Evolutionary conservation across 30 jellyfish, hydroid and myxozoan genomes (phyloP), one percentile per base, ranked within the genome.

Genomic region (Sanderia malayensis): DNA sequence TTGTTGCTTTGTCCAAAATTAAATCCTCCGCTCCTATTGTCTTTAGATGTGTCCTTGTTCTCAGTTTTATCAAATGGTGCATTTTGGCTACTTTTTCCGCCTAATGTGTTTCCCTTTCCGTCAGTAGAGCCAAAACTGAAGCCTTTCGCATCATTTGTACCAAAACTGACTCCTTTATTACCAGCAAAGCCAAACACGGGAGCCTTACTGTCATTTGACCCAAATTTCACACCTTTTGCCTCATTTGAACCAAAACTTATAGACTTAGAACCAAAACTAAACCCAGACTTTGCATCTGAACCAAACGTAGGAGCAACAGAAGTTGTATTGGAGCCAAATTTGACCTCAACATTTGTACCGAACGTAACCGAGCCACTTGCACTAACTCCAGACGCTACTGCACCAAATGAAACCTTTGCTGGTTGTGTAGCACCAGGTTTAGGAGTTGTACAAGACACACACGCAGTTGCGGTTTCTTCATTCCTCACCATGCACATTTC

Each of bases 401-500:
- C 18, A 9, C 60, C 61, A 22, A 15, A 32, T 31, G 41, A 6
- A 26, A 23, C 26, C 4, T 59, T 70, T 6, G 82, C 33, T 15
- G 64, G 44, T 64, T 58, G 80, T 23, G 81, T 24, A 2, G 67
- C 53, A 31, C 84, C 73, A 0, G 88, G 87, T 25, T 82, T 82
- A 15, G 79, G 64, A 0, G 87, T n/a, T 21, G 73, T 58, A 46
- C 97, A 89, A 4, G 95, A 74, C 0, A 72, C 77, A 55, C 97
- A 89, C 33, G 47, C 83, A 2, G 45, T 61, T 23, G 34, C 74
- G 44, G 52, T 81, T 1, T 58, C 47, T 10, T 62, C 59, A 60
- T 89, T 89, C 4, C 41, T 41, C 23, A 89, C 34, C 88, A 89
- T 47, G 57, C 97, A 89, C 18, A 70, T 34, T 0, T 55, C 75